Percentiles rank a stretch among this genome's conserved stretches.
These are phyloP conservation scores for Andrena haemorrhoa DNA, from an alignment of 2,888 invertebrate genomes.

Conservation along the genomic window DNA sequence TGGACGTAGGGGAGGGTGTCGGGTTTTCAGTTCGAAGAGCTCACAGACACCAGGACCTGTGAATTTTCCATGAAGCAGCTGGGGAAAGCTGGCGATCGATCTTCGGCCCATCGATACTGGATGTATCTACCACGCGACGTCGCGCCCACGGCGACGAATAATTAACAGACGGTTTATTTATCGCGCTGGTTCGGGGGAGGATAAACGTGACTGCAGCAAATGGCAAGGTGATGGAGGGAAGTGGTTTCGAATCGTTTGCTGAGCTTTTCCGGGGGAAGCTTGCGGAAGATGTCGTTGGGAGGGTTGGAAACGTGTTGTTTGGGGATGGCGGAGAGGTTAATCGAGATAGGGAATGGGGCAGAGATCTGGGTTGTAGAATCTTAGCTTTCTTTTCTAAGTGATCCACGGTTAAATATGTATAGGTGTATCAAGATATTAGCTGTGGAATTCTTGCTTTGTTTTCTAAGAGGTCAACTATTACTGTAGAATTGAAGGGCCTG, in stretches of 20 bases:
- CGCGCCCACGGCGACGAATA: constrained; percentile 1
- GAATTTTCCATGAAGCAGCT: constrained; percentile 22
- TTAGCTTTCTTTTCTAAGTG: too few relatives aligned
- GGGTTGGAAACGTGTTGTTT: background rate
- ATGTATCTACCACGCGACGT: constrained; percentile 27
- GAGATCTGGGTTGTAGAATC: too few relatives aligned
- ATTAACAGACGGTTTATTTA: constrained; percentile 35
- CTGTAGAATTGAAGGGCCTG: too few relatives aligned
- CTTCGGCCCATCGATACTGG: constrained; percentile 38
- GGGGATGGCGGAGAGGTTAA: too few relatives aligned
- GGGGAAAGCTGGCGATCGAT: constrained; percentile 42
- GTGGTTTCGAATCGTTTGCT: background rate
- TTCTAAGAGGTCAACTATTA: too few relatives aligned
- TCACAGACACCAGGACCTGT: constrained; percentile 23
- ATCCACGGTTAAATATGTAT: too few relatives aligned
- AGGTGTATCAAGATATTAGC: too few relatives aligned
- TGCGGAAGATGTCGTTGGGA: background rate
- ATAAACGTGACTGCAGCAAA: constrained; percentile 12
- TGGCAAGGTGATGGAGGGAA: background rate
- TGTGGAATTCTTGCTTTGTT: too few relatives aligned
- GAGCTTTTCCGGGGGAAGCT: background rate
- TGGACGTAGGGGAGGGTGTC: background rate
- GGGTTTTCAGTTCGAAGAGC: background rate
- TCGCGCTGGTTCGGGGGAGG: background rate
- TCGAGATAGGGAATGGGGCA: too few relatives aligned